These are phyloP conservation scores for Epizoanthus stellaris DNA, from an alignment of 92 coral and sea anemone species.

Conservation along the genomic window DNA sequence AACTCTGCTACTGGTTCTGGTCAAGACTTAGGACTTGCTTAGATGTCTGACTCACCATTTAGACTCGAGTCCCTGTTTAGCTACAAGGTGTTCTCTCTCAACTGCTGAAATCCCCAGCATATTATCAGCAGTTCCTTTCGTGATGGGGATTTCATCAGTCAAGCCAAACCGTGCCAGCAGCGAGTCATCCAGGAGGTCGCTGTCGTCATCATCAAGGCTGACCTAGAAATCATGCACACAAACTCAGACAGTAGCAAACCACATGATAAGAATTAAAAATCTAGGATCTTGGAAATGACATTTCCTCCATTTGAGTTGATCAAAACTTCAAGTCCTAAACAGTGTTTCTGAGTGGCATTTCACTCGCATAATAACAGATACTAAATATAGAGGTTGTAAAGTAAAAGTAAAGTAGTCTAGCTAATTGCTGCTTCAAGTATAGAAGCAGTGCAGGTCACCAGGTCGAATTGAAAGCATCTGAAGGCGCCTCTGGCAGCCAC, in stretches of 20 bases:
- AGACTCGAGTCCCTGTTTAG: conserved; percentile 79
- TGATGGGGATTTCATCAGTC: conserved; percentile 72
- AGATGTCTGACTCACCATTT: conserved; percentile 69
- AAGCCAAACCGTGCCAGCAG: conserved; percentile 88
- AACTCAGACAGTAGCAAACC: background rate
- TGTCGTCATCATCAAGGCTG: conserved; percentile 70
- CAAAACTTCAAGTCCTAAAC: no score
- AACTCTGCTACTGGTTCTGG: background rate
- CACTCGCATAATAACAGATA: no score
- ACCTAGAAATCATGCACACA: conserved; percentile 44
- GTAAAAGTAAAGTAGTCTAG: no score
- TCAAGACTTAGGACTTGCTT: background rate
- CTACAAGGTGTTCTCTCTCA: conserved; percentile 77
- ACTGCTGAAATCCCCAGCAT: conserved; percentile 65
- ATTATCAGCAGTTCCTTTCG: conserved; percentile 42
- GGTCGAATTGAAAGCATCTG: no score
- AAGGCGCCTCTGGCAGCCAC: no score
- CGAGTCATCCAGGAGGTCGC: conserved; percentile 82
- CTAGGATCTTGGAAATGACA: background rate
- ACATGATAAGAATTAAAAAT: background rate
- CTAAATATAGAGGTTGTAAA: no score
- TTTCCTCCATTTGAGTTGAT: background rate
- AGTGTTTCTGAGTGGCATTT: no score
- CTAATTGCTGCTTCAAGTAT: no score
- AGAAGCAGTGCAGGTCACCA: no score